Evolutionary conservation across 2,113 vertebrate species (phyloP).

Genomic region (Pelodiscus sinensis): DNA sequence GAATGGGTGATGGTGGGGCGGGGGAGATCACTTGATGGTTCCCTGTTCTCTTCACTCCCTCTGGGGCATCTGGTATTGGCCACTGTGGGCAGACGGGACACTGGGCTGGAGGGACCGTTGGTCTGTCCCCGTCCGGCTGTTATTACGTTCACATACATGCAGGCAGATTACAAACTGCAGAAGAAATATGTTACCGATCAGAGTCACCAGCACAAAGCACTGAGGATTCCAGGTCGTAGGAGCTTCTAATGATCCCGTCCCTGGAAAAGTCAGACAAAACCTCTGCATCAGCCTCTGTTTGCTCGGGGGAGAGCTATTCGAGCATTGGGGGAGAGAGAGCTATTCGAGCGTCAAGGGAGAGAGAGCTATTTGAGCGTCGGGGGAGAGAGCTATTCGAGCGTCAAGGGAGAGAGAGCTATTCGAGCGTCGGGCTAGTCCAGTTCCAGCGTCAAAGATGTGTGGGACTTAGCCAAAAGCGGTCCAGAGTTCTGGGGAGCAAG

Average conservation of each 20-base stretch:
- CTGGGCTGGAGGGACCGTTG: neutral
- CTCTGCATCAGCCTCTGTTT: neutral
- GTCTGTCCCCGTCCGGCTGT: too few relatives aligned
- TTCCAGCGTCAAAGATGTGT: neutral
- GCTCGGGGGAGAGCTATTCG: neutral
- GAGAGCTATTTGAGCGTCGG: neutral
- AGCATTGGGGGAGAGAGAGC: neutral
- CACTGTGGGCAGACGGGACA: rapidly evolving
- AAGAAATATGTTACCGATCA: neutral
- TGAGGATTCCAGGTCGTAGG: neutral
- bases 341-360: neutral
- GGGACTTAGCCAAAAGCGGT: neutral
- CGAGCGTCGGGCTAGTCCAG: neutral
- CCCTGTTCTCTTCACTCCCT: neutral
- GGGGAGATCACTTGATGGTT: neutral
- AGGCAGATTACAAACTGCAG: neutral
- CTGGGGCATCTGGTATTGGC: neutral
- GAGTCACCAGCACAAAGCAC: neutral
- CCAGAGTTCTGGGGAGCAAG: too few relatives aligned
- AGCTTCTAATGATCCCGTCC: neutral
- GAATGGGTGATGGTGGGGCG: neutral
- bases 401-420: neutral
- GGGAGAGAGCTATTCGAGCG: too few relatives aligned
- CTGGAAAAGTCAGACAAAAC: neutral
- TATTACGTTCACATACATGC: neutral